A percentile compares a stretch with the other conserved stretches of the same genome.
These are phyloP conservation scores for Oscheius sp. DNA, from an alignment of 2,888 invertebrate species.

Conservation along the genomic window DNA sequence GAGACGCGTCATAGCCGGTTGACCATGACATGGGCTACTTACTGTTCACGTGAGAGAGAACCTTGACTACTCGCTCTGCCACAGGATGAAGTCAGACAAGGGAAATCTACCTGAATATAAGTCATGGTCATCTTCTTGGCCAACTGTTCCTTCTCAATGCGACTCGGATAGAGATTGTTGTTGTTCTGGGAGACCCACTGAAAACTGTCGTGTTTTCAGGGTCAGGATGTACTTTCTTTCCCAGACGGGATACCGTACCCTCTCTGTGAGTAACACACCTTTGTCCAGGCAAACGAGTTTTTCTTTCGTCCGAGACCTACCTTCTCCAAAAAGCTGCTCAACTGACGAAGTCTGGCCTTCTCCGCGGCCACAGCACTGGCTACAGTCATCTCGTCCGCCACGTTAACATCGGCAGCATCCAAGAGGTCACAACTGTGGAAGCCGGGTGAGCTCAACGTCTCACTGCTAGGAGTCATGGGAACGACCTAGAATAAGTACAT, in stretches of 20 bases:
- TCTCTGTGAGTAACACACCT: constrained; percentile 5
- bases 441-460: constrained; percentile 19
- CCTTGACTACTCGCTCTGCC: constrained; percentile 13
- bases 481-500: background rate
- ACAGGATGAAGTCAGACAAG: no score
- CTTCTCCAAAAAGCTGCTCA: constrained; percentile 33
- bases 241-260: constrained; percentile 15
- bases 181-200: constrained; percentile 40
- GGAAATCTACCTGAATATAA: constrained; percentile 43
- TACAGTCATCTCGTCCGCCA: constrained; percentile 36
- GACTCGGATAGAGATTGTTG: constrained; percentile 51
- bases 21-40: constrained; percentile 27
- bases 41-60: constrained; percentile 2
- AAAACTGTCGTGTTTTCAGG: background rate
- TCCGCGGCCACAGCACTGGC: constrained; percentile 39
- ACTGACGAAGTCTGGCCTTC: constrained; percentile 36
- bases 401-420: constrained; percentile 1
- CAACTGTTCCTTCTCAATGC: constrained; percentile 50
- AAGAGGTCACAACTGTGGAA: constrained; percentile 11
- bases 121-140: constrained; percentile 43
- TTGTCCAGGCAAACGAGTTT: constrained; percentile 9
- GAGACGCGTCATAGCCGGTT: background rate
- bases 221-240: no score
- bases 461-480: constrained; percentile 25
- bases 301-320: constrained; percentile 10